Evolutionary conservation across 2,113 vertebrate genomes (phyloP), one percentile per base, ranked within the genome.

Genomic region (Lynx canadensis): DNA sequence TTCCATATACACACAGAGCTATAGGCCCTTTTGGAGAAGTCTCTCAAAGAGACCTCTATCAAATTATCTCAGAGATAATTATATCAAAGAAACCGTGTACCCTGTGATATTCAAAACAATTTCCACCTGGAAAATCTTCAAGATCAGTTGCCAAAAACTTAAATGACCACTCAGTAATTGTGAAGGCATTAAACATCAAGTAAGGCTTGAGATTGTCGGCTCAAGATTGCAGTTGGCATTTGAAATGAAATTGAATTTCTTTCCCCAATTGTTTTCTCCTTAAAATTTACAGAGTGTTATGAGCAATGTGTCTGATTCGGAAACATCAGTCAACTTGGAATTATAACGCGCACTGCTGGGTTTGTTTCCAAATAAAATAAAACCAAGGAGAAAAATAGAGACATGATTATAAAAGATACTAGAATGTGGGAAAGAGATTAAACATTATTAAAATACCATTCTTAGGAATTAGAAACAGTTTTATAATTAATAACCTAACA

Each of bases 371-470:
- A 97, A 91, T 81, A 69, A 48, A 82, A 94, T 55, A 96, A 94
- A 97, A 69, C 16, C 36, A 93, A 98, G 89, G 23, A 79, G 87
- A 91, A 65, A 21, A 48, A 96, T 4, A 97, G 76, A 97, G 68
- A 10, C 0, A 60, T 81, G 90, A 73, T 90, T 96, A 89, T 81
- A 84, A 95, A 96, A 83, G 23, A 94, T 11, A 89, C 0, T 86
- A 66, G 29, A 96, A 97, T 69, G 29, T 89, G 31, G 7, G 94
- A 97, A 97, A 13, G 36, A 97, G 11, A 96, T 97, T 89, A 91
- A 97, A 82, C 38, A 66, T 92, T 96, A 97, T 97, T 97, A 96
- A 97, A 98, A 95, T 93, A 84, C 33, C 12, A 92, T 95, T 97
- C 45, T 2, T 82, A 41, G 10, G 27, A 82, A 97, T 95, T 97